Evolutionary conservation across 1,140 invertebrate species (phyloP).

Genomic region (Trachymyrmex septentrionalis): DNA sequence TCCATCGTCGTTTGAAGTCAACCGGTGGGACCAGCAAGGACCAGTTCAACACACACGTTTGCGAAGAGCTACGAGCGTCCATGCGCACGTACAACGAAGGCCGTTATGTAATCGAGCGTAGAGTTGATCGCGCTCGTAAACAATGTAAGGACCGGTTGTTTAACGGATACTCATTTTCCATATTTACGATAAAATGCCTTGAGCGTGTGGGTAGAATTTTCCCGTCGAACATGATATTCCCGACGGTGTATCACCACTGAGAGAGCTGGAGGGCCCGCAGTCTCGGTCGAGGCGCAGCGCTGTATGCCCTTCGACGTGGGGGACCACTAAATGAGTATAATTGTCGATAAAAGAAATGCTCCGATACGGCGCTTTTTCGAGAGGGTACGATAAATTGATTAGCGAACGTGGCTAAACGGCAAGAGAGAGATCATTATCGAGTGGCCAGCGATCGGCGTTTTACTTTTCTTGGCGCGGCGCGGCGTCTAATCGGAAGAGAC

Average conservation of each 20-base stretch:
- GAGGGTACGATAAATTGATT: constrained; percentile 12
- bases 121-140: constrained; percentile 63
- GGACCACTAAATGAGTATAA: not conserved
- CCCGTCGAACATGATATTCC: not conserved
- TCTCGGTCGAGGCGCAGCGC: not conserved
- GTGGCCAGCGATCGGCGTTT: constrained; percentile 43
- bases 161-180: constrained; percentile 32
- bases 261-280: too few species aligned
- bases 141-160: constrained; percentile 58
- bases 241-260: not conserved
- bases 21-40: constrained; percentile 66
- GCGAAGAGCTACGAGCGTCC: constrained; percentile 46
- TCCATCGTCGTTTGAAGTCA: constrained; percentile 61
- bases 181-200: constrained; percentile 43
- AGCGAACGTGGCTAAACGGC: constrained; percentile 1
- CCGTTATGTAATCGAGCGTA: constrained; percentile 72
- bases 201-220: constrained; percentile 32
- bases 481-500: constrained; percentile 55
- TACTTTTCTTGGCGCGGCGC: constrained; percentile 49
- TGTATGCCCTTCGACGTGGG: not conserved
- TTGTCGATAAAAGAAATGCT: not conserved
- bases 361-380: constrained; percentile 14
- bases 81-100: constrained; percentile 44
- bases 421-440: constrained; percentile 39
- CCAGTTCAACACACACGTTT: constrained; percentile 64